Conservation (phyloP, 1,140 invertebrate species). For the Drosophila ambigua region DNA sequence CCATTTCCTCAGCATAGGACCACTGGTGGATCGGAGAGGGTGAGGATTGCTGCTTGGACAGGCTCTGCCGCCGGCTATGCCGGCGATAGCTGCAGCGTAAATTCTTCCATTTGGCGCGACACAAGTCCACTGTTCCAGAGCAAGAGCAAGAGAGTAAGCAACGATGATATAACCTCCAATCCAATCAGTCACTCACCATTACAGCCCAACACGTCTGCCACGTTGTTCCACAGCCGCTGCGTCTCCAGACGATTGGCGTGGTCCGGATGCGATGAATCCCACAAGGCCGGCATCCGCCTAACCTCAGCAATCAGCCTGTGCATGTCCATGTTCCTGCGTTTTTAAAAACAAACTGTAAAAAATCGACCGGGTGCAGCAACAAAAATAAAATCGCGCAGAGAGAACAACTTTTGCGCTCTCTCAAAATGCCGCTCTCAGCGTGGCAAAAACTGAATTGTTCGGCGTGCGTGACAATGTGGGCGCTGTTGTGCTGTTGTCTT, state of each 20-base stretch:
- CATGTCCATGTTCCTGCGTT: slow-evolving; percentile 72
- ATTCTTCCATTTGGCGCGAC: slow-evolving; percentile 71
- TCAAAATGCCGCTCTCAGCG: too few species aligned
- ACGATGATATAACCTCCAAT: slow-evolving; percentile 6
- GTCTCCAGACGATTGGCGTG: slow-evolving; percentile 62
- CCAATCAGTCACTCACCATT: slow-evolving; percentile 60
- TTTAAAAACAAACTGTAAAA: slow-evolving; percentile 66
- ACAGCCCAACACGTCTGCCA: slow-evolving; percentile 48
- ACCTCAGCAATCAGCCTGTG: slow-evolving; percentile 74
- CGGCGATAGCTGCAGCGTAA: slow-evolving; percentile 71
- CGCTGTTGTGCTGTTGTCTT: too few species aligned
- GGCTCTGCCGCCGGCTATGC: slow-evolving; percentile 35
- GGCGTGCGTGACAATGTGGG: too few species aligned
- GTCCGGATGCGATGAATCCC: slow-evolving; percentile 64
- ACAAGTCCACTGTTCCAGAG: slow-evolving; percentile 51
- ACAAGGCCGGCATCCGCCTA: slow-evolving; percentile 63
- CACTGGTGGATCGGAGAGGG: slow-evolving; percentile 48
- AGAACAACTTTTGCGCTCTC: slow-evolving; percentile 4
- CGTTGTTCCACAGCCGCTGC: slow-evolving; percentile 54
- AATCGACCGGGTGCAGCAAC: slow-evolving; percentile 36
- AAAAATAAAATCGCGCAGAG: slow-evolving; percentile 36
- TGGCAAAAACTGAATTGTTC: too few species aligned
- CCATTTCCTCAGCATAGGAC: slow-evolving; percentile 63
- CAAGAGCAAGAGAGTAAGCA: not conserved
- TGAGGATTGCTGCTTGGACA: slow-evolving; percentile 15